phyloP scores from a whole-genome alignment of 1,140 invertebrate species.

The Bombus affinis region DNA sequence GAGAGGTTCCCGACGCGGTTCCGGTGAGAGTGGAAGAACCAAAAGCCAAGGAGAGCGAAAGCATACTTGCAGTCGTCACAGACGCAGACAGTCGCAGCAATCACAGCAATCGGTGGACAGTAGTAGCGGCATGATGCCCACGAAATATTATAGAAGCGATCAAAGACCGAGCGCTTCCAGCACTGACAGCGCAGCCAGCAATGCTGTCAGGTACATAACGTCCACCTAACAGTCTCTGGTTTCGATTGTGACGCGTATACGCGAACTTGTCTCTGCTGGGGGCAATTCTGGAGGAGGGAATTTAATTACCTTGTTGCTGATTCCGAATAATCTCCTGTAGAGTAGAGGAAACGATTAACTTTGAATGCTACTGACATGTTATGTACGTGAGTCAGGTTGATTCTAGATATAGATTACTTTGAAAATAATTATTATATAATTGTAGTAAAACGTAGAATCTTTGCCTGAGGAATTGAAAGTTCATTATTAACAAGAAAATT shows the following conservation, averaged over 20 bases:
- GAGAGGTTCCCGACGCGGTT: slow-evolving; percentile 83
- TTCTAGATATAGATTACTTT: neutral
- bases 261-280: neutral
- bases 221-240: neutral
- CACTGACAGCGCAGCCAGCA: slow-evolving; percentile 85
- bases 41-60: slow-evolving; percentile 79
- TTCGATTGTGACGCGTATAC: neutral
- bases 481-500: too few relatives aligned
- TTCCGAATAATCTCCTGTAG: neutral
- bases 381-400: neutral
- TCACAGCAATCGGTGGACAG: slow-evolving; percentile 87
- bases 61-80: slow-evolving; percentile 80
- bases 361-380: neutral
- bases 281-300: neutral
- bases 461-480: too few relatives aligned
- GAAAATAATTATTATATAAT: neutral
- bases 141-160: slow-evolving; percentile 84
- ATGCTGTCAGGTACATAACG: slow-evolving; percentile 74
- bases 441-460: too few relatives aligned
- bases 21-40: slow-evolving; percentile 85
- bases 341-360: neutral
- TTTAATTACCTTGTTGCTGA: neutral
- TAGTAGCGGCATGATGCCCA: slow-evolving; percentile 68
- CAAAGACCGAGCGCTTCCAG: slow-evolving; percentile 91
- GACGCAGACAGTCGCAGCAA: slow-evolving; percentile 83